A percentile compares a stretch with the other conserved stretches of the same genome.
Conservation (phyloP, 2,797 vertebrate species). For the Pseudocheirus occidentalis region DNA sequence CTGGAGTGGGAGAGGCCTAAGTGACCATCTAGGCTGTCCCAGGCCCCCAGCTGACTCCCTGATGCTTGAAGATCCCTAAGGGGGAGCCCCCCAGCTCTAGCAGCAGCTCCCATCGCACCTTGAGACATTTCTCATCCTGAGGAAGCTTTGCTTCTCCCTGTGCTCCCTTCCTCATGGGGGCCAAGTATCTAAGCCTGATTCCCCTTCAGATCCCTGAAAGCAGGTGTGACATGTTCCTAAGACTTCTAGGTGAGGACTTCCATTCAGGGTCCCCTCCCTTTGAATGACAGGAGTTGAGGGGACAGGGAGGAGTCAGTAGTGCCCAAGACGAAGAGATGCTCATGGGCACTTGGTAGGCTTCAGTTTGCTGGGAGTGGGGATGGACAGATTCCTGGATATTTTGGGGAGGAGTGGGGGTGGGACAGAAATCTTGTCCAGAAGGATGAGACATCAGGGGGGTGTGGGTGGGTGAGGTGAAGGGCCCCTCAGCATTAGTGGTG, state of each 20-base stretch:
- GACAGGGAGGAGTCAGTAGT: not conserved
- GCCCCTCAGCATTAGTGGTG: not conserved
- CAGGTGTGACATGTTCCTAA: not conserved
- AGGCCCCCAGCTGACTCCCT: no score
- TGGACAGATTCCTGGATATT: not conserved
- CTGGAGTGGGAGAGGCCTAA: no score
- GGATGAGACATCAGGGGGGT: not conserved
- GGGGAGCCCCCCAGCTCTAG: no score
- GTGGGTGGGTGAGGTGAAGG: not conserved
- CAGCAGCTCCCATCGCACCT: no score
- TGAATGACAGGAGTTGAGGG: not conserved
- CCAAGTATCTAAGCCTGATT: not conserved
- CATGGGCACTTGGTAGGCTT: not conserved
- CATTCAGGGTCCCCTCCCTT: not conserved
- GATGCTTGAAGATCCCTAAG: no score
- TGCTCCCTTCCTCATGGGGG: not conserved
- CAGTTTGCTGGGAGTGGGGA: not conserved
- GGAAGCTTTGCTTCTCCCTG: not conserved
- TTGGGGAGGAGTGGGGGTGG: not conserved
- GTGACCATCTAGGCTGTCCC: no score
- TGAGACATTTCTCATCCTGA: not conserved
- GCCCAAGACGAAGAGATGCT: not conserved
- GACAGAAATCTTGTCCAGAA: not conserved
- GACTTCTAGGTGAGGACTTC: not conserved
- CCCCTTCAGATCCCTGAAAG: not conserved